Evolutionary conservation across 2,797 vertebrate genomes (phyloP).

Genomic region (Molossus molossus): DNA sequence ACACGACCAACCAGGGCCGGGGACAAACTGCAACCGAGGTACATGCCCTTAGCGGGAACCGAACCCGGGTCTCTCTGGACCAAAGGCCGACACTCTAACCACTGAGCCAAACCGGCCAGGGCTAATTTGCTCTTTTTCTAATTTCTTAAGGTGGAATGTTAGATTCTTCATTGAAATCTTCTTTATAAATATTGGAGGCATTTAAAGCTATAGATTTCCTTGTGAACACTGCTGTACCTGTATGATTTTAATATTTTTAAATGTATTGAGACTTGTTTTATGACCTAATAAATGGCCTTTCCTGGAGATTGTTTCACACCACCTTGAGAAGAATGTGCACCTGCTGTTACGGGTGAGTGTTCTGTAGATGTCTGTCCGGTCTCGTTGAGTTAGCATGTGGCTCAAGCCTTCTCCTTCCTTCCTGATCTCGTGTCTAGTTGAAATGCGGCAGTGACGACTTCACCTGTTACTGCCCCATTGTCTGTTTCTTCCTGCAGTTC

Average conservation of each 20-base stretch:
- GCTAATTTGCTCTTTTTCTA: too few species aligned
- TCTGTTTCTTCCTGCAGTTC: not conserved
- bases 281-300: not conserved
- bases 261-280: not conserved
- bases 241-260: slow-evolving; percentile 47
- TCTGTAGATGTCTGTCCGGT: not conserved
- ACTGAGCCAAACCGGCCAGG: too few species aligned
- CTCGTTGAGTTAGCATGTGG: not conserved
- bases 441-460: not conserved
- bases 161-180: not conserved
- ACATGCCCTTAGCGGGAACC: too few species aligned
- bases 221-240: not conserved
- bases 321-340: not conserved
- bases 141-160: not conserved
- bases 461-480: not conserved
- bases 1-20: too few species aligned
- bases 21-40: too few species aligned
- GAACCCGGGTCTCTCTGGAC: too few species aligned
- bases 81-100: too few species aligned
- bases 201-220: not conserved
- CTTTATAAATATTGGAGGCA: not conserved
- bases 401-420: not conserved
- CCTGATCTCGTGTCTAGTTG: not conserved
- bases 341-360: not conserved
- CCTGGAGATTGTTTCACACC: not conserved